Percentiles rank a stretch among this genome's conserved stretches.
Conservation (phyloP, 2,113 vertebrate species). For the Beaufortia kweichowensis region DNA sequence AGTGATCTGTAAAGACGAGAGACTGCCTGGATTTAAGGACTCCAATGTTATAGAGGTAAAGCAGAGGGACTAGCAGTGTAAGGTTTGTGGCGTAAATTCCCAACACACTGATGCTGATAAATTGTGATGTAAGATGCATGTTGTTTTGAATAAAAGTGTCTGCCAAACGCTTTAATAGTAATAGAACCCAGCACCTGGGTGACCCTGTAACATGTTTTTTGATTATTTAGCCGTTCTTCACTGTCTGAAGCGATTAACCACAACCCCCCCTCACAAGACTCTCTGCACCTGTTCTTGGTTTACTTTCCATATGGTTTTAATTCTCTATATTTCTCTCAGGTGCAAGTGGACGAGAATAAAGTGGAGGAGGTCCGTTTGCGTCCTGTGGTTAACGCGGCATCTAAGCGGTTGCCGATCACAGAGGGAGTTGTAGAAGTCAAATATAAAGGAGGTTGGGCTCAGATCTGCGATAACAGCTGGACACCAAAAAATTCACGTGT, state of each 20-base stretch:
- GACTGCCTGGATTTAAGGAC: constrained; percentile 85
- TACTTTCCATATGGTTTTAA: background rate
- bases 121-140: too few relatives aligned
- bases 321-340: constrained; percentile 51
- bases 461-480: constrained; percentile 91
- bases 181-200: too few relatives aligned
- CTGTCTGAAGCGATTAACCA: background rate
- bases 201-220: constrained; percentile 5
- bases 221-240: background rate
- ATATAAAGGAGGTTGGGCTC: constrained; percentile 82
- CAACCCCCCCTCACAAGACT: constrained; percentile 11
- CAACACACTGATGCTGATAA: too few relatives aligned
- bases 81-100: too few relatives aligned
- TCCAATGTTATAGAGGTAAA: constrained; percentile 92
- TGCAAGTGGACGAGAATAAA: constrained; percentile 80
- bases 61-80: too few relatives aligned
- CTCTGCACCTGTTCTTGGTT: background rate
- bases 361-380: constrained; percentile 89
- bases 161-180: too few relatives aligned
- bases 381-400: constrained; percentile 69
- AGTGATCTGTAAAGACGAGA: constrained; percentile 91
- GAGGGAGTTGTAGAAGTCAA: constrained; percentile 92
- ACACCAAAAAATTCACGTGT: constrained; percentile 83
- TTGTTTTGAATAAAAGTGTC: too few relatives aligned
- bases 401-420: constrained; percentile 76